Evolutionary conservation across 1,140 invertebrate genomes (phyloP).

Genomic region (Cotesia typhae): DNA sequence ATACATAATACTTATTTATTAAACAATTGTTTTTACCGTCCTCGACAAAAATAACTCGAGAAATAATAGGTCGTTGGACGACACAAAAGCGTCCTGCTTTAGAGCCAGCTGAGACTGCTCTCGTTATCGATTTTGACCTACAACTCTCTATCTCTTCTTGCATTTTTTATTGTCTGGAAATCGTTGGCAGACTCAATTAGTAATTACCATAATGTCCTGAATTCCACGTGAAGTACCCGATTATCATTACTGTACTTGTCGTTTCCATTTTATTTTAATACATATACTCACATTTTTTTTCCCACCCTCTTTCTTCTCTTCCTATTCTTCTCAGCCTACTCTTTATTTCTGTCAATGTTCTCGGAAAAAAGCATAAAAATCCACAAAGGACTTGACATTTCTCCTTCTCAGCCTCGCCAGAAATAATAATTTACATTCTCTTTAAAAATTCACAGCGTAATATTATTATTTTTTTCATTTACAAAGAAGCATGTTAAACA

Average conservation of each 20-base stretch:
- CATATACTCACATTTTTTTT: too few relatives aligned
- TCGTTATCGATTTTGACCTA: conserved; percentile 24
- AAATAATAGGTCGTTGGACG: not conserved
- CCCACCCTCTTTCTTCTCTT: too few relatives aligned
- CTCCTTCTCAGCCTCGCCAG: too few relatives aligned
- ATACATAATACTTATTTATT: too few relatives aligned
- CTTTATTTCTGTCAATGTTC: too few relatives aligned
- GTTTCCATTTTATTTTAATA: not conserved
- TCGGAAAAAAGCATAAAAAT: too few relatives aligned
- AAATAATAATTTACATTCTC: too few relatives aligned
- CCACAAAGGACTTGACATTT: too few relatives aligned
- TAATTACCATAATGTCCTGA: conserved; percentile 26
- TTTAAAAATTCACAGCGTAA: too few relatives aligned
- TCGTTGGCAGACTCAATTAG: conserved; percentile 21
- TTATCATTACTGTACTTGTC: conserved; percentile 7
- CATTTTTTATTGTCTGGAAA: not conserved
- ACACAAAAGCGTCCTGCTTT: not conserved
- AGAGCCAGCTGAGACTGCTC: not conserved
- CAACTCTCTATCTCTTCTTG: not conserved
- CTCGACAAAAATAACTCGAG: not conserved
- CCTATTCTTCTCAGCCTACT: too few relatives aligned
- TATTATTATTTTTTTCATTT: too few relatives aligned
- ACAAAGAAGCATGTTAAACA: too few relatives aligned
- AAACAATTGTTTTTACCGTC: not conserved
- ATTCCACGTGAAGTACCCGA: not conserved